Evolutionary conservation across 1,140 invertebrate species (phyloP).

Genomic region (Drosophila tsacasi): DNA sequence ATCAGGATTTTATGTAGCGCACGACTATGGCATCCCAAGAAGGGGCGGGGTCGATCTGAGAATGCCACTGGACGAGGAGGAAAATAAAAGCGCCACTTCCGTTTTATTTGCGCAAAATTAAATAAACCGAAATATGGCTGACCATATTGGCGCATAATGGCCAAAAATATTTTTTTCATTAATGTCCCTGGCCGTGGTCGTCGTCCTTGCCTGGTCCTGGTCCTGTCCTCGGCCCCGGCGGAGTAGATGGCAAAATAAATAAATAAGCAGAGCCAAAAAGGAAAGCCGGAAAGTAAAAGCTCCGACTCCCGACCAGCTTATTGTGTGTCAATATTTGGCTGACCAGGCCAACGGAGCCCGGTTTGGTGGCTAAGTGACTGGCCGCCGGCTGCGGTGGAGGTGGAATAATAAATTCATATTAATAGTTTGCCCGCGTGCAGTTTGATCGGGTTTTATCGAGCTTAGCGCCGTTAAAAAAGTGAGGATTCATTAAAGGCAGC

Average conservation of each 20-base stretch:
- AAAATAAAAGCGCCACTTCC: constrained; percentile 81
- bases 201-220: background rate
- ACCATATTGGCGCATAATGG: constrained; percentile 84
- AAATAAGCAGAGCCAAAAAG: constrained; percentile 57
- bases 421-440: constrained; percentile 35
- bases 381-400: constrained; percentile 8
- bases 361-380: constrained; percentile 24
- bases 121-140: constrained; percentile 83
- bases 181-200: constrained; percentile 48
- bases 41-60: constrained; percentile 15
- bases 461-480: constrained; percentile 6
- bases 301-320: constrained; percentile 58
- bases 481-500: background rate
- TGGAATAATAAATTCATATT: constrained; percentile 62
- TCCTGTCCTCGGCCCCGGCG: constrained; percentile 7
- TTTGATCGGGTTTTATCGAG: constrained; percentile 24
- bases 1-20: constrained; percentile 81
- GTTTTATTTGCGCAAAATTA: constrained; percentile 84
- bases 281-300: constrained; percentile 82
- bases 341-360: constrained; percentile 33
- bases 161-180: constrained; percentile 81
- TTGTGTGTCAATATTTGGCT: constrained; percentile 77
- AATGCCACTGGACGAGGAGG: constrained; percentile 41
- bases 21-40: constrained; percentile 53
- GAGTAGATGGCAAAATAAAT: constrained; percentile 60